phyloP scores from a whole-genome alignment of 2,888 invertebrate genomes.

The Calameuta idolon region DNA sequence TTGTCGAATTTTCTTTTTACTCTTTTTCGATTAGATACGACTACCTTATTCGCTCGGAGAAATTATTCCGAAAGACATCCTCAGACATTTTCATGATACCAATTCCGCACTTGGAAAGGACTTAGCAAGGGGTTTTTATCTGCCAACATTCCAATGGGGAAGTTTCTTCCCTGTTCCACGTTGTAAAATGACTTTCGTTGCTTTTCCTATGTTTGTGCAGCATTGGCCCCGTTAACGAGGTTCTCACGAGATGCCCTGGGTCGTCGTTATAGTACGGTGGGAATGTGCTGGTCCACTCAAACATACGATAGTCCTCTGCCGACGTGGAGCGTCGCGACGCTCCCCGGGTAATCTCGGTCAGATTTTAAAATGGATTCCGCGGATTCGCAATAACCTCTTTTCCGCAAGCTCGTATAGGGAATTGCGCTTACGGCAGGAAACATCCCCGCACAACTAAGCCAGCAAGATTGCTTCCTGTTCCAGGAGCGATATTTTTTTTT shows the following conservation, averaged over 20 bases:
- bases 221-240: background rate
- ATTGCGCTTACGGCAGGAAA: constrained; percentile 29
- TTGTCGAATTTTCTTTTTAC: background rate
- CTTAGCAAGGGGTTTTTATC: background rate
- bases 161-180: background rate
- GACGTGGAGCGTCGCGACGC: background rate
- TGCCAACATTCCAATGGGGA: background rate
- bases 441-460: constrained; percentile 44
- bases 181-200: background rate
- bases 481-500: constrained; percentile 48
- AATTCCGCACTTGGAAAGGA: background rate
- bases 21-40: background rate
- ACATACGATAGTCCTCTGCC: background rate
- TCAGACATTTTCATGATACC: background rate
- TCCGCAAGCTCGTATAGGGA: constrained; percentile 27
- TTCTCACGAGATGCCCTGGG: background rate
- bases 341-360: constrained; percentile 24
- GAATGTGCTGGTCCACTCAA: background rate
- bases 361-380: constrained; percentile 32
- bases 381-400: constrained; percentile 27
- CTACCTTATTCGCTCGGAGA: background rate
- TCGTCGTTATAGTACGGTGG: background rate
- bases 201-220: background rate
- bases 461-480: constrained; percentile 55
- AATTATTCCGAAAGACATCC: background rate